A percentile compares a stretch with the other conserved stretches of the same genome.
phyloP scores from a whole-genome alignment of 2,888 invertebrate species.

The Bimastos eiseni region DNA sequence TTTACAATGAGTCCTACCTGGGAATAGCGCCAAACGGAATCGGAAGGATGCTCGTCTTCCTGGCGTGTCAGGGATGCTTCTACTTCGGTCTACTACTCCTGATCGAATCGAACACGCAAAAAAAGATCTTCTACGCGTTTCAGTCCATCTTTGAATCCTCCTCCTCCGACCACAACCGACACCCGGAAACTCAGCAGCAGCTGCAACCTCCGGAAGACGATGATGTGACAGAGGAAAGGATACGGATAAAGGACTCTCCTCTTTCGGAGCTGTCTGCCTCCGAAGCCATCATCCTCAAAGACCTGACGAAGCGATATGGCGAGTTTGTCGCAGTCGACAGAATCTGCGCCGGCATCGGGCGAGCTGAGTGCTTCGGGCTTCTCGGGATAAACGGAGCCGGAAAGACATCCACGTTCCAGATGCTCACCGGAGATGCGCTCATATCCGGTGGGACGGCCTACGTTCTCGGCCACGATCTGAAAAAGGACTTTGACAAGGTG shows the following conservation, averaged over 20 bases:
- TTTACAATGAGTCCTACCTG: conserved; percentile 66
- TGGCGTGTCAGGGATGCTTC: conserved; percentile 67
- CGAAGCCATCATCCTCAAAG: conserved; percentile 67
- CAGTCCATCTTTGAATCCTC: background rate
- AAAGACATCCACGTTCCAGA: conserved; percentile 72
- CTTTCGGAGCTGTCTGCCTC: conserved; percentile 39
- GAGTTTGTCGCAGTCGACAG: conserved; percentile 77
- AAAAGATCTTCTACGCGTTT: conserved; percentile 29
- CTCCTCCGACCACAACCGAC: background rate
- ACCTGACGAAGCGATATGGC: conserved; percentile 76
- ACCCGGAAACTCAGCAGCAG: background rate
- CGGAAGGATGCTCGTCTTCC: conserved; percentile 71
- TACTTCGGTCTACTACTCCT: conserved; percentile 70
- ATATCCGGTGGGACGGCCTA: conserved; percentile 74
- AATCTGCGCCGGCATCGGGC: conserved; percentile 69
- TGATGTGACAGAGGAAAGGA: conserved; percentile 60
- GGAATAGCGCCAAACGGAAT: conserved; percentile 75
- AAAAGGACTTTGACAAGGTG: conserved; percentile 33
- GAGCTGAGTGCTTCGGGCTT: conserved; percentile 78
- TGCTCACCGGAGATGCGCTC: conserved; percentile 75
- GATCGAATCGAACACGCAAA: conserved; percentile 66
- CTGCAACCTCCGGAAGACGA: conserved; percentile 53
- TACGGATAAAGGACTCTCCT: conserved; percentile 53
- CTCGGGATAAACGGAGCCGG: conserved; percentile 70
- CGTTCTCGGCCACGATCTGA: conserved; percentile 65